Conservation (phyloP, 2,888 invertebrate species). For the Lasioglossum lativentre region DNA sequence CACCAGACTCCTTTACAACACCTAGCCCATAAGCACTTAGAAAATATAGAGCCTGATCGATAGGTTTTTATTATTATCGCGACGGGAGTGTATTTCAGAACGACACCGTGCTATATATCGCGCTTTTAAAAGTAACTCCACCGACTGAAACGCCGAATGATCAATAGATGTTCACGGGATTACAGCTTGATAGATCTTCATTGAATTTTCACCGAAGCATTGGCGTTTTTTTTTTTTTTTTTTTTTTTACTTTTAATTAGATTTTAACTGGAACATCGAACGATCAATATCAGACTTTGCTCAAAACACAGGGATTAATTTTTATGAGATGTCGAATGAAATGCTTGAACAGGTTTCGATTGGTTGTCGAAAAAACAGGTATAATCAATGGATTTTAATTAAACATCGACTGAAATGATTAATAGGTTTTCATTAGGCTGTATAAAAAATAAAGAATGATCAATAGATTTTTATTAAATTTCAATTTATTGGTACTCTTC, state of each 20-base stretch:
- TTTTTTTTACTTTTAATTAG: background rate
- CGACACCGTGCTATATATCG: background rate
- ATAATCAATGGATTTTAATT: background rate
- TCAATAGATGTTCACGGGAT: background rate
- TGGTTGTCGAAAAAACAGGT: background rate
- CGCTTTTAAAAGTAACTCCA: background rate
- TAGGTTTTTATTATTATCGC: constrained; percentile 5
- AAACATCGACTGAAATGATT: background rate
- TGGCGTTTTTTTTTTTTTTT: no score
- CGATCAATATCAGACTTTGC: background rate
- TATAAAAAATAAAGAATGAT: background rate
- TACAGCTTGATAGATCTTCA: background rate
- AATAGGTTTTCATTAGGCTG: background rate
- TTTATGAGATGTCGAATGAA: background rate
- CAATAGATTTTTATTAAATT: background rate
- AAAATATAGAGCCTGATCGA: background rate
- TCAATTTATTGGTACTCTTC: background rate
- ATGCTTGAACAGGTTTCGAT: background rate
- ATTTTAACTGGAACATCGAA: background rate
- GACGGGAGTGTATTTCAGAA: background rate
- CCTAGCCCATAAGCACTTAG: background rate
- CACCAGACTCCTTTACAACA: background rate
- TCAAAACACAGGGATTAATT: background rate
- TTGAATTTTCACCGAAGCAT: no score
- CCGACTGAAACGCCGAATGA: background rate